Conservation (phyloP, 2,113 vertebrate genomes). For the Actenoides lindsayi region DNA sequence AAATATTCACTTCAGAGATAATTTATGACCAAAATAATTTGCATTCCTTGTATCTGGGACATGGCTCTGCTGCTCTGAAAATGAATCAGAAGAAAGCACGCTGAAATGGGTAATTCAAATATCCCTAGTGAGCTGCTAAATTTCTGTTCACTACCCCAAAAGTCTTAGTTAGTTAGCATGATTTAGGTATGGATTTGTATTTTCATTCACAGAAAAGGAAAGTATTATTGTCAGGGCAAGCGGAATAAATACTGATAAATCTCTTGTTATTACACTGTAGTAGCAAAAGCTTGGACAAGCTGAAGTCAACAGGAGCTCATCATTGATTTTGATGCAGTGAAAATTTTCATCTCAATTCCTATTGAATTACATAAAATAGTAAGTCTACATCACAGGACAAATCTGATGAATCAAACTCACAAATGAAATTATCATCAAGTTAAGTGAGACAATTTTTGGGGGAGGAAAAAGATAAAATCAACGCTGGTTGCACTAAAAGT, state of each 20-base stretch:
- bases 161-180: neutral
- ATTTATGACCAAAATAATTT: neutral
- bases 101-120: neutral
- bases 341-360: neutral
- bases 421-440: neutral
- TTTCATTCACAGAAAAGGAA: conserved; percentile 44
- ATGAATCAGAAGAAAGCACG: neutral
- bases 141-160: neutral
- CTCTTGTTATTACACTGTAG: neutral
- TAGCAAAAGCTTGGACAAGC: neutral
- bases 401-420: neutral
- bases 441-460: neutral
- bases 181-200: neutral
- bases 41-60: neutral
- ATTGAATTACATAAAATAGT: neutral
- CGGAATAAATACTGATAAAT: neutral
- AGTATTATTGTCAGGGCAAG: neutral
- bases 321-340: neutral
- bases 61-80: neutral
- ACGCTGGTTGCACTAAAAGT: neutral
- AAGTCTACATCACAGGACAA: neutral
- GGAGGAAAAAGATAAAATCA: neutral
- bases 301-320: neutral
- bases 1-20: neutral
- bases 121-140: neutral